Conservation (phyloP, 2,888 invertebrate species). For the Sycophila texana region DNA sequence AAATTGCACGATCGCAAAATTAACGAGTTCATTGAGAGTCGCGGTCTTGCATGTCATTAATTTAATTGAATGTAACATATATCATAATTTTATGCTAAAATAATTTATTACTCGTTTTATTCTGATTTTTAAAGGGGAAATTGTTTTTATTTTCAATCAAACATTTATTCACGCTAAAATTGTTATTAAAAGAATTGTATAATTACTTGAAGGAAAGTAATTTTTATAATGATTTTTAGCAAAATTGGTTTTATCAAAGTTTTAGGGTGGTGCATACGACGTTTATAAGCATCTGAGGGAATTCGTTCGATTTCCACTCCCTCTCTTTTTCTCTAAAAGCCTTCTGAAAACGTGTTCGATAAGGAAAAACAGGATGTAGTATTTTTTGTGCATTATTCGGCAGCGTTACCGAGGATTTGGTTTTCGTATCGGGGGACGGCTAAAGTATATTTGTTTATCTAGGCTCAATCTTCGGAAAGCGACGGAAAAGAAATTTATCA, state of each 20-base stretch:
- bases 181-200: background rate
- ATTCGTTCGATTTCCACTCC: conserved; percentile 31
- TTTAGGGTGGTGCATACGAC: background rate
- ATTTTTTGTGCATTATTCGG: background rate
- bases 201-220: background rate
- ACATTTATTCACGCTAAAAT: no score
- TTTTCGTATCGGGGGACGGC: conserved; percentile 33
- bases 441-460: conserved; percentile 40
- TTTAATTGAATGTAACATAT: no score
- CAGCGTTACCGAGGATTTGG: conserved; percentile 30
- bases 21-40: no score
- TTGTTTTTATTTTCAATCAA: no score
- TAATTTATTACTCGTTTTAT: no score
- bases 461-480: conserved; percentile 7
- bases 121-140: no score
- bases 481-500: conserved; percentile 23
- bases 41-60: no score
- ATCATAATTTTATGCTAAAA: no score
- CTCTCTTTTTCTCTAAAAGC: conserved; percentile 33
- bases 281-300: conserved; percentile 18
- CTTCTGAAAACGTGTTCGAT: conserved; percentile 29
- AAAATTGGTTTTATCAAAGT: background rate
- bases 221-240: background rate
- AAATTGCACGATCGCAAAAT: no score
- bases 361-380: conserved; percentile 26